Conservation (phyloP, 2,113 vertebrate genomes). For the Zosterops hypoxanthus region DNA sequence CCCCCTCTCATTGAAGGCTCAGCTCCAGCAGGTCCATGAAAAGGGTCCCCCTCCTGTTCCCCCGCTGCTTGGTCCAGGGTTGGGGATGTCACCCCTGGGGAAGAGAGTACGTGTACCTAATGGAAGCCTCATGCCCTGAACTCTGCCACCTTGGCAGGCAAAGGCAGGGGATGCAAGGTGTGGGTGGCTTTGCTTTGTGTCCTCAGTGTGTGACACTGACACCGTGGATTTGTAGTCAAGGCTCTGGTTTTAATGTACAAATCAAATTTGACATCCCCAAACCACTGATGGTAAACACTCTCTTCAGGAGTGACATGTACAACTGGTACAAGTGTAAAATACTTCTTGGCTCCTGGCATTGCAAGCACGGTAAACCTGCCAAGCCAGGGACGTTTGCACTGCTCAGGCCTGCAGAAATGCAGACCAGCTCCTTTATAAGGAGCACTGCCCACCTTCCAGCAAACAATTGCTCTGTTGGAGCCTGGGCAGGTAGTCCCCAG, state of each 20-base stretch:
- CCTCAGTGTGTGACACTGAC: background rate
- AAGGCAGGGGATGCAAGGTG: background rate
- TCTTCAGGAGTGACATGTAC: fast-evolving
- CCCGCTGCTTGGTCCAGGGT: background rate
- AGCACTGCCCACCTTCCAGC: background rate
- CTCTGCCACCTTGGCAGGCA: fast-evolving
- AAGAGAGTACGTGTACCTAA: fast-evolving
- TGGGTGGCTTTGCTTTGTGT: background rate
- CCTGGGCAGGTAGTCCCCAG: background rate
- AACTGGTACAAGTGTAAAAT: background rate
- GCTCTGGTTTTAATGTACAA: background rate
- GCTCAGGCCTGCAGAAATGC: background rate
- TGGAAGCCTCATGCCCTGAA: background rate
- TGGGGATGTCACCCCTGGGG: background rate
- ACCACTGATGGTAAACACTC: fast-evolving
- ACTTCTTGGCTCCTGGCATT: background rate
- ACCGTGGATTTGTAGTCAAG: fast-evolving
- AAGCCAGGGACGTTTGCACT: background rate
- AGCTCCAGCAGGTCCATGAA: too few relatives aligned
- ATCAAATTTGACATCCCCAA: background rate
- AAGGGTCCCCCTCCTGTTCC: background rate
- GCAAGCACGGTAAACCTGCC: background rate
- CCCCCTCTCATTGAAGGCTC: fast-evolving
- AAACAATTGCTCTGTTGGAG: background rate
- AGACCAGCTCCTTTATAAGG: background rate